Base-by-base conservation (phyloP, 2,888 invertebrate genomes). In the Ecliptopera silaceata region DNA sequence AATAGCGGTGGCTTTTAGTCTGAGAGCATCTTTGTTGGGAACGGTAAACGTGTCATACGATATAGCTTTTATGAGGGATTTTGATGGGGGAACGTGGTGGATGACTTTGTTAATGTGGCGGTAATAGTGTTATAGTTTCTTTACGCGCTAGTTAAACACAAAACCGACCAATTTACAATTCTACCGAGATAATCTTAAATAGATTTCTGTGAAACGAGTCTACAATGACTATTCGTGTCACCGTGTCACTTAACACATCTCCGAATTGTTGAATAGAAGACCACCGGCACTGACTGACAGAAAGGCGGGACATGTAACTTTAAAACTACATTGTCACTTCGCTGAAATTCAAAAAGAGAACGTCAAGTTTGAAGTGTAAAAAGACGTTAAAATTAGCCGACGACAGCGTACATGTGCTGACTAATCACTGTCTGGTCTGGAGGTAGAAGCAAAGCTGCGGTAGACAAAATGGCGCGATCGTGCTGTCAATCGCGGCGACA, bases 1-100 rank as follows among this genome's bases (percentile, higher is more conserved):
- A 76, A 79, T 79, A 77, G 75, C 75, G 70, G 72, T 66, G 70
- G 84, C 83, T 84, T 81, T 84, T 83, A 82, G 80, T 79, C 66
- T 73, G 69, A 75, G 75, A 77, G 78, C 71, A 65, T 70, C 67
- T 74, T 71, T 70, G 71, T 71, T 63, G 68, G 66, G 66, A 41
- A 47, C 70, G 69, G 72, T 49, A 66, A 74, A 69, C 70, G 68
- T 71, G 78, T 77, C 74, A 78, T 72, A 69, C 65, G 77, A 77
- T 78, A 77, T 66, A 64, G 71, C 69, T 75, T 74, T 75, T 71
- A 75, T 68, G 64, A 67, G 64, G 63, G 64, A 65, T 67, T 63
- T 64, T 64, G 68, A 65, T 66, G 63, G 69, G 69, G 71, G 63
- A 62, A 53, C 60, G 64, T 69, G 65, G 66, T 65, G 68, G 32